Conservation (phyloP, 2,888 invertebrate species). For the Luperina nickerlii region DNA sequence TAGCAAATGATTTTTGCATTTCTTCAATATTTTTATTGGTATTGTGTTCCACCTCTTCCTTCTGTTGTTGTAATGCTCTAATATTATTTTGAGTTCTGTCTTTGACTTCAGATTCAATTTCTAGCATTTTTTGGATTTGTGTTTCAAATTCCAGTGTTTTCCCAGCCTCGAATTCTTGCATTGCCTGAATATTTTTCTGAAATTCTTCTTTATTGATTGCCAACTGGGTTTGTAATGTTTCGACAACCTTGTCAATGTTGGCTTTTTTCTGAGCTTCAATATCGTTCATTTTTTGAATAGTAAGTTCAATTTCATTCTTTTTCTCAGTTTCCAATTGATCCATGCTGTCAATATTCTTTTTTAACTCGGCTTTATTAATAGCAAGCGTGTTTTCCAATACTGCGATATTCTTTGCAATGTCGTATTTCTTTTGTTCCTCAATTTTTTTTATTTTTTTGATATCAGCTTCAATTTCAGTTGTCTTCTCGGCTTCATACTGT, state of each 20-base stretch:
- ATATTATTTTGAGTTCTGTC: not conserved
- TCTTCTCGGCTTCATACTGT: slow-evolving; percentile 36
- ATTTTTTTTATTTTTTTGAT: slow-evolving; percentile 14
- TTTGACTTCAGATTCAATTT: slow-evolving; percentile 2
- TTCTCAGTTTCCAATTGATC: slow-evolving; percentile 23
- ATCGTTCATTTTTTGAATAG: slow-evolving; percentile 24
- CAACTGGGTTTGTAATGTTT: slow-evolving; percentile 20
- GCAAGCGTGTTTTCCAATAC: slow-evolving; percentile 16
- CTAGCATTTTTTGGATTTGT: slow-evolving; percentile 16
- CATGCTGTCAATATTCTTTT: slow-evolving; percentile 18
- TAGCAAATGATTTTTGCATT: slow-evolving; percentile 5
- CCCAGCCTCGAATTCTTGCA: slow-evolving; percentile 7
- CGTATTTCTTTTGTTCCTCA: slow-evolving; percentile 36
- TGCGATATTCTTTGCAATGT: slow-evolving; percentile 31
- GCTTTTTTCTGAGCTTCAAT: slow-evolving; percentile 32
- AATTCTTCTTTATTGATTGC: not conserved
- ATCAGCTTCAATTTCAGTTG: slow-evolving; percentile 11
- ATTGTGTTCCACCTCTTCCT: slow-evolving; percentile 2
- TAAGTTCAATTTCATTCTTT: slow-evolving; percentile 13
- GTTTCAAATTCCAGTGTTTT: not conserved
- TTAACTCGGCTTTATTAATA: slow-evolving; percentile 2
- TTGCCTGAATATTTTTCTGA: slow-evolving; percentile 8
- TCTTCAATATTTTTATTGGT: slow-evolving; percentile 8
- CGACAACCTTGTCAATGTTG: slow-evolving; percentile 6
- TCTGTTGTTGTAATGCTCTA: slow-evolving; percentile 2